Base-by-base conservation (phyloP, 2,113 vertebrate genomes). In the Brachirus orientalis region DNA sequence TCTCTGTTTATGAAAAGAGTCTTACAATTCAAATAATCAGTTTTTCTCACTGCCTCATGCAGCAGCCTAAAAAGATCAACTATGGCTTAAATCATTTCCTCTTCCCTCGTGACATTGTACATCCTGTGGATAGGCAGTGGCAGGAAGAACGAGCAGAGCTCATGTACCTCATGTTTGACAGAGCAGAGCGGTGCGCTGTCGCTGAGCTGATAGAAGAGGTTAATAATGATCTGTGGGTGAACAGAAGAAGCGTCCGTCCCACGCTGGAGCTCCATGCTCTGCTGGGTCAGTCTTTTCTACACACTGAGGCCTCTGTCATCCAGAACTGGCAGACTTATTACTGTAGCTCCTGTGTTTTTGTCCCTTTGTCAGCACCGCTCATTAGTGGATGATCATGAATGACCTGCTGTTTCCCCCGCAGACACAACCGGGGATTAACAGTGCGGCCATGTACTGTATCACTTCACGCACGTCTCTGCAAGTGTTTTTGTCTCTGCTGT, bases 231-330 rank as follows among this genome's bases (percentile, higher is more conserved):
- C 75, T 73, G 48, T 35, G 55, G 51, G 45, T 59, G 58, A 75
- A 76, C 65, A 58, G 17, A 79, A 12, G 40, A 57, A 65, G 51
- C 0, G 1, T 66, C 64, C 62, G 35, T 54, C 50, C 57, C 22
- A 19, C 48, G 48, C 44, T 53, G 14, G 63, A 75, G 47, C 59
- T 66, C 5, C 20, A 47, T 14, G 72, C 69, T 82, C 65, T 6
- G n/a, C 79, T 48, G 56, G n/a, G 16, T 62, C 60, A 68, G 60
- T 52, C 56, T 66, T 47, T 79, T 71, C 52, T 55, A 53, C 77
- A 88, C 79, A 90, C 85, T 73, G 86, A 81, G 69, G 79, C 69
- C 85, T 86, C 78, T 82, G 72, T 87, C 47, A 64, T 75, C 16
- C 55, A 48, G 67, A 73, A 8, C 78, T 80, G 82, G 72, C 74